phyloP scores from a whole-genome alignment of 2,888 invertebrate genomes.

The Limnephilus lunatus region DNA sequence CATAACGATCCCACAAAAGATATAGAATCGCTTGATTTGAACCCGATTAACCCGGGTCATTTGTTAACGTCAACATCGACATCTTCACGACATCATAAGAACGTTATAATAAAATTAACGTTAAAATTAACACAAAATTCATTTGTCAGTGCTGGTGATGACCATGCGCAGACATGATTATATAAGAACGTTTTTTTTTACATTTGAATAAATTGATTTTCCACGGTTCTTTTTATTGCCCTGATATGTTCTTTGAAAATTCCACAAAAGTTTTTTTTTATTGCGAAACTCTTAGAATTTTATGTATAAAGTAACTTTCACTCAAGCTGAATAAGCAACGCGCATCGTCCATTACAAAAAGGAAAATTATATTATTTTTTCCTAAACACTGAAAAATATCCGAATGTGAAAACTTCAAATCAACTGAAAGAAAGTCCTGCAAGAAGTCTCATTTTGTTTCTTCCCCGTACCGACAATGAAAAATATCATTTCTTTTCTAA shows the following conservation, averaged over 20 bases:
- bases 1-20: no score
- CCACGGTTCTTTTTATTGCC: background rate
- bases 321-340: background rate
- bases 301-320: background rate
- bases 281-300: background rate
- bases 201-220: background rate
- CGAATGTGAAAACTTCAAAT: slow-evolving; percentile 1
- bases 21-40: no score
- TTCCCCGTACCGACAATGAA: slow-evolving; percentile 21
- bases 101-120: no score
- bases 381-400: background rate
- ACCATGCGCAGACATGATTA: no score
- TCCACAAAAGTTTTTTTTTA: background rate
- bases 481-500: slow-evolving; percentile 47
- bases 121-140: no score
- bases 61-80: no score
- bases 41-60: no score
- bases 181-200: background rate
- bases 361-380: slow-evolving; percentile 5
- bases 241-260: background rate
- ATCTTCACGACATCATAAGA: no score
- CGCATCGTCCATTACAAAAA: background rate
- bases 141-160: no score
- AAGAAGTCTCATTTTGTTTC: slow-evolving; percentile 12
- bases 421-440: slow-evolving; percentile 3